These are phyloP conservation scores for Chironomus riparius DNA, from an alignment of 2,888 invertebrate genomes.

Conservation along the genomic window DNA sequence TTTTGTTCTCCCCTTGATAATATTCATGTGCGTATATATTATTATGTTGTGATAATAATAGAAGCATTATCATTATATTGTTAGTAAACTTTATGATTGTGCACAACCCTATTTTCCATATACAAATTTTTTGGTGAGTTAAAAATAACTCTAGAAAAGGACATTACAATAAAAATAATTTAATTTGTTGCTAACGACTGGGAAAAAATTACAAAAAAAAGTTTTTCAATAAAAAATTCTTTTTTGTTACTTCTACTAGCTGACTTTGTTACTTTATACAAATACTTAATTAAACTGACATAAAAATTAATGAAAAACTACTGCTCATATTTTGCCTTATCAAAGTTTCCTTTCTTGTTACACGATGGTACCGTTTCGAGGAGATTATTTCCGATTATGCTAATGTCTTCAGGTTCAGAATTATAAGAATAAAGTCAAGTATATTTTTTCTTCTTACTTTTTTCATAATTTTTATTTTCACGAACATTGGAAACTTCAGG, in stretches of 20 bases:
- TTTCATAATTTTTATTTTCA: neutral
- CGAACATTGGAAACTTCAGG: neutral
- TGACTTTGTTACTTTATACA: neutral
- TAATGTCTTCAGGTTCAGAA: slow-evolving; percentile 1
- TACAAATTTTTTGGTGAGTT: too few relatives aligned
- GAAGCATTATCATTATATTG: too few relatives aligned
- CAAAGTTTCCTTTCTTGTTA: slow-evolving; percentile 18
- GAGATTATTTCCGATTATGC: slow-evolving; percentile 13
- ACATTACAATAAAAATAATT: too few relatives aligned
- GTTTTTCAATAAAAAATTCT: neutral
- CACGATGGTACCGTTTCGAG: slow-evolving; percentile 21
- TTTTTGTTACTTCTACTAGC: too few relatives aligned
- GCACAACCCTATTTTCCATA: too few relatives aligned
- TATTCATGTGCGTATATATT: too few relatives aligned
- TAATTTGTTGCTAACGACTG: neutral
- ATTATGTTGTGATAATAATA: too few relatives aligned
- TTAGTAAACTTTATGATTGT: too few relatives aligned
- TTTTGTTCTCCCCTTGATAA: too few relatives aligned
- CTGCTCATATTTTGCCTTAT: neutral
- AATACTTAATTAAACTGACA: slow-evolving; percentile 21
- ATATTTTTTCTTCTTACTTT: neutral
- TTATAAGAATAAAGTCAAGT: neutral
- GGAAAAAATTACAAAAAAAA: neutral
- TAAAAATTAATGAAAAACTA: slow-evolving; percentile 17
- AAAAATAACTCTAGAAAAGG: too few relatives aligned